These are phyloP conservation scores for Potamilus streckersoni DNA, from an alignment of 1,140 invertebrate species.

Conservation along the genomic window DNA sequence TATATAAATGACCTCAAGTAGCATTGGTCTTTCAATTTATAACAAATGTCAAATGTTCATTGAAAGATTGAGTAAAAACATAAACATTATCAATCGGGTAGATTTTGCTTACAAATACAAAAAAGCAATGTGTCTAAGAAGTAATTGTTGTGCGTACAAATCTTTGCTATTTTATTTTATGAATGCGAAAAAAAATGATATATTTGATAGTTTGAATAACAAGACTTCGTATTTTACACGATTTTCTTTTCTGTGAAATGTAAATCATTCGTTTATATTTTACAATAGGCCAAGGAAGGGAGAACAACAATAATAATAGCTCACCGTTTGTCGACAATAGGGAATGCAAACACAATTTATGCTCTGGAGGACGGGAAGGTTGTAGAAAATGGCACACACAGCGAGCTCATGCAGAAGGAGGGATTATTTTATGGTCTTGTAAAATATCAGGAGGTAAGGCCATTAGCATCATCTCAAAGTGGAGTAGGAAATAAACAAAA, in stretches of 20 bases:
- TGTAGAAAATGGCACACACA: constrained; percentile 67
- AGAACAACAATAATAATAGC: constrained; percentile 61
- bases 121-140: too few relatives aligned
- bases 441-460: constrained; percentile 38
- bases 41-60: too few relatives aligned
- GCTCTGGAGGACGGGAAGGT: constrained; percentile 55
- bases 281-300: constrained; percentile 43
- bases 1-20: too few relatives aligned
- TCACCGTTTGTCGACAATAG: constrained; percentile 60
- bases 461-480: not conserved
- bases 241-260: not conserved
- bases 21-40: too few relatives aligned
- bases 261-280: constrained; percentile 1
- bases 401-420: constrained; percentile 64
- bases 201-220: too few relatives aligned
- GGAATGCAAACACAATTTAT: constrained; percentile 60
- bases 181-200: too few relatives aligned
- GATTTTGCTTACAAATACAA: too few relatives aligned
- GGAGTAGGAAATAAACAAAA: not conserved
- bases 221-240: not conserved
- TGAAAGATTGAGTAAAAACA: too few relatives aligned
- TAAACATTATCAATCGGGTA: too few relatives aligned
- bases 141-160: too few relatives aligned
- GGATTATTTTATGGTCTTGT: constrained; percentile 65
- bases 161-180: too few relatives aligned